Evolutionary conservation across 2,797 vertebrate genomes (phyloP), one percentile per base, ranked within the genome.

Genomic region (Pristis pectinata): DNA sequence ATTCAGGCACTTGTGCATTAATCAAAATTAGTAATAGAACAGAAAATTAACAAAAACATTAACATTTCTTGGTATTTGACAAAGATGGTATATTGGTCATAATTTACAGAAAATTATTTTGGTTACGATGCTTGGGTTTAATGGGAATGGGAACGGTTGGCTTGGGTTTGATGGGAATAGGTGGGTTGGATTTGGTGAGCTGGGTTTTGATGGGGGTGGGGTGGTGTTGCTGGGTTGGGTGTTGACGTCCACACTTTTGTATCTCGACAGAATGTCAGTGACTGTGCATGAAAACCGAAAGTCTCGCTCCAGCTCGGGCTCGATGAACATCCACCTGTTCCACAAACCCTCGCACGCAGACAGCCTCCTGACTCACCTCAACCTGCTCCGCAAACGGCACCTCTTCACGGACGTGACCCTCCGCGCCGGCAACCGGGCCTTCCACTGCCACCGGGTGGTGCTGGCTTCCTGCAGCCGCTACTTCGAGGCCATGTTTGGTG

Each of bases 281-380:
- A 98, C 97, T 94, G 98, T 97, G 95, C 98, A 98, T 94, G 98
- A 98, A 95, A 98, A 98, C 96, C 96, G 98, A 94, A 98, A 98
- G 95, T 98, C 98, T 24, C 97, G 98, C 94, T 98, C 98, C 7
- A 98, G 98, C 95, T 97, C 97, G 0, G 98, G 98, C 87, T 98
- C 98, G 44, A 98, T 98, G 98, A 98, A 98, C 95, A 98, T 98
- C 95, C 97, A 98, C 0, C 97, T 98, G 49, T 98, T 98, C 96
- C 98, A 98, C 96, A 98, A 98, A 96, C 97, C 97, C 0, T 97
- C 98, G 2, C 98, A 98, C 1, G 97, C 98, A 0, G 98, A 98
- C 96, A 98, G 98, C 95, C 95, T 98, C 89, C 95, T 98, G 95
- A 98, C 97, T n/a, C 98, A 98, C 59, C 97, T 98, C 94, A 98